Evolutionary conservation across 2,113 vertebrate genomes (phyloP).

Genomic region (Puma concolor): DNA sequence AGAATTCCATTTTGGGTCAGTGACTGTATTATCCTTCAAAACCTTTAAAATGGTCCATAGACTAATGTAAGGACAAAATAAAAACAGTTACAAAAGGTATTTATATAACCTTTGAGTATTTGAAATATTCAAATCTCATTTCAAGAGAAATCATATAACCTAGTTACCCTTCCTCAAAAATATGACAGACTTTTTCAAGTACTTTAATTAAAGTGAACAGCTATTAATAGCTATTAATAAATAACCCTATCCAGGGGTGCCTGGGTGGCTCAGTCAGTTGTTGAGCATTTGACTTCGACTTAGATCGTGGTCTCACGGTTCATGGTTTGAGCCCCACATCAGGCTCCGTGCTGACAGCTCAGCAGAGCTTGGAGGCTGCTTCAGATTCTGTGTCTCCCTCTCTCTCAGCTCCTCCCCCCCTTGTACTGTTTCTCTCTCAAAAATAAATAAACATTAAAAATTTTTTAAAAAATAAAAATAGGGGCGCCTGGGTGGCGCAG

Average conservation of each 20-base stretch:
- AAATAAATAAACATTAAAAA: no score
- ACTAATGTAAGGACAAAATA: neutral
- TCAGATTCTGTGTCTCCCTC: no score
- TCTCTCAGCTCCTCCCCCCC: no score
- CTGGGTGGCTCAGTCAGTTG: no score
- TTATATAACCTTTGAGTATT: neutral
- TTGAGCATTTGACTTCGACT: no score
- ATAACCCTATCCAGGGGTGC: neutral
- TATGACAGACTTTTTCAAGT: neutral
- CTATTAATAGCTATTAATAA: conserved; percentile 39
- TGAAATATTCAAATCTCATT: conserved; percentile 23
- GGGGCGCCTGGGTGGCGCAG: no score
- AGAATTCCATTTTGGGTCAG: neutral
- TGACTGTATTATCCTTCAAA: neutral
- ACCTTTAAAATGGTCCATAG: neutral
- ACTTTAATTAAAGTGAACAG: neutral
- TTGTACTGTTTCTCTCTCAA: no score
- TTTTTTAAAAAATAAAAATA: no score
- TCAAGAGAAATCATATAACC: neutral
- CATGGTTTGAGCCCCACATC: no score
- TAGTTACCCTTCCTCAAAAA: conserved; percentile 20
- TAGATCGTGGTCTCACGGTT: no score
- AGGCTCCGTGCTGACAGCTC: no score
- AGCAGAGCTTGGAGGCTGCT: no score
- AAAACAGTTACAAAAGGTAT: neutral